Percentiles rank a stretch among this genome's conserved stretches.
Conservation (phyloP, 2,888 invertebrate genomes). For the Operophtera brumata region DNA sequence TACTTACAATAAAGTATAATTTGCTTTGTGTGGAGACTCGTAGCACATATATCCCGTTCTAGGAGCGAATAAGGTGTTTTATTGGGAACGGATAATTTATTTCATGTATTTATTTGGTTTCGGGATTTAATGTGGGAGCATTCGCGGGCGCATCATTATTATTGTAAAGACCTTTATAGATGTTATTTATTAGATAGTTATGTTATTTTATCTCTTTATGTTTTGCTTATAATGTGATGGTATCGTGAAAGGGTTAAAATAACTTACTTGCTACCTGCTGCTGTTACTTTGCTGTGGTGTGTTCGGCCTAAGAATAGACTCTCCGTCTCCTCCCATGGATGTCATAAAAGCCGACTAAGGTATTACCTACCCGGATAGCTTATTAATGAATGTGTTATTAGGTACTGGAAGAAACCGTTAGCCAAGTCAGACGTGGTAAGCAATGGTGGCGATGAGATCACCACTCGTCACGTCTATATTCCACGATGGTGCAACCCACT, state of each 20-base stretch:
- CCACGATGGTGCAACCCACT: no score
- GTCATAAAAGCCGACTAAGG: no score
- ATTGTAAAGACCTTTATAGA: constrained; percentile 10
- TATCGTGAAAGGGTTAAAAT: not conserved
- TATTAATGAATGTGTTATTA: no score
- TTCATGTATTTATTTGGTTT: constrained; percentile 74
- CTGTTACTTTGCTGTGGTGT: no score
- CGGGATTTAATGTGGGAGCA: constrained; percentile 65
- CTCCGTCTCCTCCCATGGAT: no score
- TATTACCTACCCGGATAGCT: no score
- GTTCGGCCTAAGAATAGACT: no score
- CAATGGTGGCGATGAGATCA: no score
- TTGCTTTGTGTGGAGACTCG: constrained; percentile 19
- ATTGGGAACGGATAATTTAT: constrained; percentile 79
- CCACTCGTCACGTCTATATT: no score
- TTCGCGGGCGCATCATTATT: constrained; percentile 22
- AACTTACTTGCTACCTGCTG: no score
- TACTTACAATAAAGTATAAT: constrained; percentile 37
- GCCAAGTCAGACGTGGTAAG: no score
- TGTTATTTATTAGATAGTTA: not conserved
- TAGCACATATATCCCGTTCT: constrained; percentile 24
- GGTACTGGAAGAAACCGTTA: no score
- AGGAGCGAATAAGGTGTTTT: constrained; percentile 67
- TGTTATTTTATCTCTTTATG: not conserved
- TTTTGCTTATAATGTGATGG: not conserved